A percentile compares a stretch with the other conserved stretches of the same genome.
phyloP scores from a whole-genome alignment of 2,113 vertebrate genomes.

The Proterorhinus semilunaris region DNA sequence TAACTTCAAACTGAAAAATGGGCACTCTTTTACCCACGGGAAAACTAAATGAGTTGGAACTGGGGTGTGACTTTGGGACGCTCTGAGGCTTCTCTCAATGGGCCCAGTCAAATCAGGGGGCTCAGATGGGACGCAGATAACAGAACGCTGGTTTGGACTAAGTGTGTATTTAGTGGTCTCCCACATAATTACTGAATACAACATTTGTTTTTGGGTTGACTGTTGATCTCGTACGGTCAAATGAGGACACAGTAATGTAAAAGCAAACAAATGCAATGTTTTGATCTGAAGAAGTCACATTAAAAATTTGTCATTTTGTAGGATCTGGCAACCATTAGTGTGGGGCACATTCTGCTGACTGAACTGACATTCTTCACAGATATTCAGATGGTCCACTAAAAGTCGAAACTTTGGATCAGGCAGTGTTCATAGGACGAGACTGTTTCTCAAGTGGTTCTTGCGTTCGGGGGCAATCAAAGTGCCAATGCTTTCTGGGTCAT shows the following conservation, averaged over 20 bases:
- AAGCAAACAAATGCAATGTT: neutral
- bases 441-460: too few species aligned
- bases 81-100: constrained; percentile 10
- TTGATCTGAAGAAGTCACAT: neutral
- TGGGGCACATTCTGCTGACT: too few species aligned
- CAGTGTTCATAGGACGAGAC: too few species aligned
- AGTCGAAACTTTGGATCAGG: too few species aligned
- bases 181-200: constrained; percentile 12
- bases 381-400: too few species aligned
- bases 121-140: constrained; percentile 4
- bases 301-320: too few species aligned
- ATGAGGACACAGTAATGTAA: neutral
- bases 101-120: constrained; percentile 8
- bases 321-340: too few species aligned
- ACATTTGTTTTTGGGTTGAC: constrained; percentile 1
- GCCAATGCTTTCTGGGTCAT: too few species aligned
- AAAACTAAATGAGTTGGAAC: constrained; percentile 13
- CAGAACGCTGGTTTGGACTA: neutral
- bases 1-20: constrained; percentile 32
- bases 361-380: too few species aligned
- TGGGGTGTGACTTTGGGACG: constrained; percentile 19
- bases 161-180: constrained; percentile 10
- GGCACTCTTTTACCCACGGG: constrained; percentile 7
- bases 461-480: too few species aligned
- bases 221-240: neutral